These are phyloP conservation scores for Moxostoma hubbsi DNA, from an alignment of 2,797 vertebrate genomes.

Conservation along the genomic window DNA sequence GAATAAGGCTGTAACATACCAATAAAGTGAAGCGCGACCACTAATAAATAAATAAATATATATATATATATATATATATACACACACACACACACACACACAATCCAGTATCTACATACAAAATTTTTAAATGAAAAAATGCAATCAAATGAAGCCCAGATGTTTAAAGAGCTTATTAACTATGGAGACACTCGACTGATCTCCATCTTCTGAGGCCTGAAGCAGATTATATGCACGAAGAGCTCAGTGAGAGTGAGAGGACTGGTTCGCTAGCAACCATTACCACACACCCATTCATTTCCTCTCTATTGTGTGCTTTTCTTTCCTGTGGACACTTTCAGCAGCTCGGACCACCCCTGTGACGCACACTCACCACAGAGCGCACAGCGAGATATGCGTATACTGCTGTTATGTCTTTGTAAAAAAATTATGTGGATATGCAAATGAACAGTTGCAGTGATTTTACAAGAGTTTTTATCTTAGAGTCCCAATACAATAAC, in stretches of 20 bases:
- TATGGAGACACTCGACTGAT: slow-evolving; percentile 9
- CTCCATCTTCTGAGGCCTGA: slow-evolving; percentile 39
- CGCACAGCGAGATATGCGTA: neutral
- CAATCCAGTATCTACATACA: neutral
- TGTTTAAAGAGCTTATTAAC: slow-evolving; percentile 26
- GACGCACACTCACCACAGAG: slow-evolving; percentile 26
- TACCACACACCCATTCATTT: slow-evolving; percentile 50
- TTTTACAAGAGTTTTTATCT: too few relatives aligned
- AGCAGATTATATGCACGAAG: slow-evolving; percentile 16
- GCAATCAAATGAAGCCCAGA: slow-evolving; percentile 15
- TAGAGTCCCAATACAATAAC: too few relatives aligned
- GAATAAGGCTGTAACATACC: too few relatives aligned
- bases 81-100: neutral
- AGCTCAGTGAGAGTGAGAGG: slow-evolving; percentile 12
- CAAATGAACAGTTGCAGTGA: neutral
- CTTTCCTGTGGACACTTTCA: slow-evolving; percentile 56
- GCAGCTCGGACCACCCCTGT: slow-evolving; percentile 36
- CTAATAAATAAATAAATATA: too few relatives aligned
- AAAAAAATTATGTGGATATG: slow-evolving; percentile 14
- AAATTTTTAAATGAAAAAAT: neutral
- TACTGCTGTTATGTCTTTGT: slow-evolving; percentile 6
- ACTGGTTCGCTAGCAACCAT: slow-evolving; percentile 25
- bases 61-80: too few relatives aligned
- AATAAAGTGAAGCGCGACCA: too few relatives aligned
- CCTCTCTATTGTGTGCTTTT: slow-evolving; percentile 55